phyloP scores from a whole-genome alignment of 1,140 invertebrate genomes.

The Euura lappo region DNA sequence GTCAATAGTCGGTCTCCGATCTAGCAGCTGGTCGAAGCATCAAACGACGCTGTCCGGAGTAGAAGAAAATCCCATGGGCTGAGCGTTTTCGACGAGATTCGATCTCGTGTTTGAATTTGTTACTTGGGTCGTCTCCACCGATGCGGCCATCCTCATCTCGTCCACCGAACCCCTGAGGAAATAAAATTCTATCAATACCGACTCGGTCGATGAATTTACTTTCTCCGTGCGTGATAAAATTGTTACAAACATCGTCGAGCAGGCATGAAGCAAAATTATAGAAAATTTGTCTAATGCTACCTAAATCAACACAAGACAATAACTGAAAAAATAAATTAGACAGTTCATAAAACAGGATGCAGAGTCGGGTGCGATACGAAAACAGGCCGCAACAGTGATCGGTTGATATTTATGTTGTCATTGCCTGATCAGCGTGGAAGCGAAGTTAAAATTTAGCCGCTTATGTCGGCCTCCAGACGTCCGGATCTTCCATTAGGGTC shows the following conservation, averaged over 20 bases:
- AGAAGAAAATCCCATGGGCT: constrained; percentile 75
- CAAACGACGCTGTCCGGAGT: constrained; percentile 72
- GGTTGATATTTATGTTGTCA: constrained; percentile 41
- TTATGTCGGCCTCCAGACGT: constrained; percentile 90
- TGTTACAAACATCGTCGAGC: background rate
- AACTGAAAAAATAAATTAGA: too few relatives aligned
- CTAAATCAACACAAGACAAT: constrained; percentile 13
- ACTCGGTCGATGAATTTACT: background rate
- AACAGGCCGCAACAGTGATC: too few relatives aligned
- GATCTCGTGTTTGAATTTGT: constrained; percentile 62
- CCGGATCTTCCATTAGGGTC: constrained; percentile 86
- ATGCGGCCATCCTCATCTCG: constrained; percentile 76
- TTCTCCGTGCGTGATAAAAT: background rate
- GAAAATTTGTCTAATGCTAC: too few relatives aligned
- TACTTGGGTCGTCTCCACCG: constrained; percentile 43
- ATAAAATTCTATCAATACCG: constrained; percentile 5
- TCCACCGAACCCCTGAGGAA: constrained; percentile 72
- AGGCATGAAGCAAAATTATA: background rate
- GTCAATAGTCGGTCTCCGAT: background rate
- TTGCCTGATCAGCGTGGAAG: constrained; percentile 59
- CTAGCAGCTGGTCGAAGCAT: constrained; percentile 32
- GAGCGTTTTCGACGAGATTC: constrained; percentile 77
- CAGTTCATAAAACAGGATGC: too few relatives aligned
- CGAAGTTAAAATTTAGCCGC: constrained; percentile 56
- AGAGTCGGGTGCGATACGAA: too few relatives aligned